These are phyloP conservation scores for Notarius quadriscutis DNA, from an alignment of 2,113 vertebrate genomes.

Conservation along the genomic window DNA sequence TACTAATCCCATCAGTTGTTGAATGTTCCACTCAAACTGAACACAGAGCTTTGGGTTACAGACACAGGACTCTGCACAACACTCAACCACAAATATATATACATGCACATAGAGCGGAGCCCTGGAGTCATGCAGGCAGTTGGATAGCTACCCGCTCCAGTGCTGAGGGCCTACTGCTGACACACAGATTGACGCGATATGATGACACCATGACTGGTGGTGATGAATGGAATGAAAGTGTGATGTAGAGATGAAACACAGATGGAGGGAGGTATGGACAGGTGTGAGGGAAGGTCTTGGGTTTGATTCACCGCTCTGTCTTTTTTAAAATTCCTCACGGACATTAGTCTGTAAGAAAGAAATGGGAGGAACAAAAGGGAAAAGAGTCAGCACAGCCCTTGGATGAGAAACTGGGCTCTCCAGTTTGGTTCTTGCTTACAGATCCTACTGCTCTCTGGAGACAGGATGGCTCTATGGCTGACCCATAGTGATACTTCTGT, in stretches of 20 bases:
- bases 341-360: slow-evolving; percentile 58
- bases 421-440: slow-evolving; percentile 17
- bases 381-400: slow-evolving; percentile 48
- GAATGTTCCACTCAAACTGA: not conserved
- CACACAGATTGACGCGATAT: slow-evolving; percentile 66
- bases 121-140: slow-evolving; percentile 55
- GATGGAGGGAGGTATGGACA: slow-evolving; percentile 65
- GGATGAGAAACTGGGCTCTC: slow-evolving; percentile 14
- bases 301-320: slow-evolving; percentile 57
- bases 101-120: slow-evolving; percentile 50
- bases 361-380: slow-evolving; percentile 58
- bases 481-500: not conserved
- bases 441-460: not conserved
- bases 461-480: not conserved
- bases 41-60: slow-evolving; percentile 9
- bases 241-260: slow-evolving; percentile 68
- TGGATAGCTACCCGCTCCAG: slow-evolving; percentile 64
- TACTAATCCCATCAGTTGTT: not conserved
- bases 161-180: slow-evolving; percentile 63
- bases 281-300: slow-evolving; percentile 57
- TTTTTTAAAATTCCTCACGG: slow-evolving; percentile 57
- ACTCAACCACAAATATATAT: slow-evolving; percentile 21
- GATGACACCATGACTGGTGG: slow-evolving; percentile 61
- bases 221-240: slow-evolving; percentile 64
- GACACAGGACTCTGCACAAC: slow-evolving; percentile 2